These are phyloP conservation scores for Coronaproctus castanopsis DNA, from an alignment of 2,888 invertebrate genomes.

Conservation along the genomic window DNA sequence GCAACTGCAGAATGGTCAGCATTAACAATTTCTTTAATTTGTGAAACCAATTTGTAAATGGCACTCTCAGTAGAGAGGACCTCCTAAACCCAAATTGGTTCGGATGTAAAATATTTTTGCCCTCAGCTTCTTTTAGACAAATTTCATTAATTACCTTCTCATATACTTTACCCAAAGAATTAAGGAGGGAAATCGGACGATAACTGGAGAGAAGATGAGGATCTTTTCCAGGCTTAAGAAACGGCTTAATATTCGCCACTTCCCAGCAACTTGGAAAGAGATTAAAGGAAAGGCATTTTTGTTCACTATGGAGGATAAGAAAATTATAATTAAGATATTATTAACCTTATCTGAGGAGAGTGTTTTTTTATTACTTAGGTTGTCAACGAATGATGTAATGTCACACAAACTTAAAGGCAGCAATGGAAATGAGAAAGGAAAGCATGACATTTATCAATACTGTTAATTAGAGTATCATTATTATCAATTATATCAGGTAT, in stretches of 20 bases:
- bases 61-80: not conserved
- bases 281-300: not conserved
- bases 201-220: not conserved
- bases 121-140: not conserved
- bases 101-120: not conserved
- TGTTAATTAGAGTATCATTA: no score
- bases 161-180: not conserved
- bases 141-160: not conserved
- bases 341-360: no score
- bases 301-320: no score
- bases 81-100: not conserved
- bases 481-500: no score
- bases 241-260: not conserved
- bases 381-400: no score
- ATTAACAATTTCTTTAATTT: not conserved
- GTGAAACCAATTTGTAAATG: not conserved
- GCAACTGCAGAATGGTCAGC: not conserved
- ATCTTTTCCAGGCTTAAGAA: not conserved
- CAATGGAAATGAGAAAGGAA: no score
- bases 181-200: not conserved
- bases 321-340: no score
- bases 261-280: not conserved
- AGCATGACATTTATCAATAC: no score
- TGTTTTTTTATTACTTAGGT: no score
- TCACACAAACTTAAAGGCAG: no score